A percentile compares a stretch with the other conserved stretches of the same genome.
phyloP scores from a whole-genome alignment of 2,888 invertebrate species.

The Plagodis pulveraria region DNA sequence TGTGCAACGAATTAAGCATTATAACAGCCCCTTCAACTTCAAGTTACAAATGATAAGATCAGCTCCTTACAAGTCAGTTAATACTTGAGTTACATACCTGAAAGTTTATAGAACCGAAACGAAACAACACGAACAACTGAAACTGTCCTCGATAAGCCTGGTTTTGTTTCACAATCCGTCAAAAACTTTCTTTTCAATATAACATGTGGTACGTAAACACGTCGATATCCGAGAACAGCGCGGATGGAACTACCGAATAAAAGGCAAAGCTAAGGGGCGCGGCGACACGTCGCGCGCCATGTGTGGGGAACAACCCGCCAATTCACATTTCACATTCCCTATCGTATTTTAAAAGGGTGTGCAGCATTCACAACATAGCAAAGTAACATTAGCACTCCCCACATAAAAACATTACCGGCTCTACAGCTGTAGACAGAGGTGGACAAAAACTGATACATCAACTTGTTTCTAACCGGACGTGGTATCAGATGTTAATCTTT shows the following conservation, averaged over 20 bases:
- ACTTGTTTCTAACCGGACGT: constrained; percentile 19
- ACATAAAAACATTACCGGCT: constrained; percentile 54
- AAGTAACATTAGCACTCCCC: constrained; percentile 58
- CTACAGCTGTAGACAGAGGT: constrained; percentile 58
- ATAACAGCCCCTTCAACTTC: not conserved
- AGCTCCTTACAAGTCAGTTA: not conserved
- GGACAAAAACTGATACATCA: constrained; percentile 53
- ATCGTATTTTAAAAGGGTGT: constrained; percentile 50
- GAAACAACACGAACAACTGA: constrained; percentile 12
- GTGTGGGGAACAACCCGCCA: constrained; percentile 60
- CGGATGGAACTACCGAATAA: constrained; percentile 70
- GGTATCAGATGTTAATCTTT: constrained; percentile 26
- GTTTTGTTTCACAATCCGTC: constrained; percentile 17
- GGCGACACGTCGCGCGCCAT: constrained; percentile 61
- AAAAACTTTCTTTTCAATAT: constrained; percentile 25
- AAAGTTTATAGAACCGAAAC: constrained; percentile 58
- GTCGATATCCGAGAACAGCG: constrained; percentile 62
- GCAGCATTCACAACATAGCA: constrained; percentile 53
- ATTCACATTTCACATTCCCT: constrained; percentile 59
- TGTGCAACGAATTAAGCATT: not conserved
- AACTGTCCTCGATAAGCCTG: constrained; percentile 19
- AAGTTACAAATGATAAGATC: constrained; percentile 7
- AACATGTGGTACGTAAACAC: constrained; percentile 49
- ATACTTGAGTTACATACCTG: constrained; percentile 40
- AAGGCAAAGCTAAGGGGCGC: constrained; percentile 65